Evolutionary conservation across 2,888 invertebrate species (phyloP), one percentile per base, ranked within the genome.

Genomic region (Drosophila incognita): DNA sequence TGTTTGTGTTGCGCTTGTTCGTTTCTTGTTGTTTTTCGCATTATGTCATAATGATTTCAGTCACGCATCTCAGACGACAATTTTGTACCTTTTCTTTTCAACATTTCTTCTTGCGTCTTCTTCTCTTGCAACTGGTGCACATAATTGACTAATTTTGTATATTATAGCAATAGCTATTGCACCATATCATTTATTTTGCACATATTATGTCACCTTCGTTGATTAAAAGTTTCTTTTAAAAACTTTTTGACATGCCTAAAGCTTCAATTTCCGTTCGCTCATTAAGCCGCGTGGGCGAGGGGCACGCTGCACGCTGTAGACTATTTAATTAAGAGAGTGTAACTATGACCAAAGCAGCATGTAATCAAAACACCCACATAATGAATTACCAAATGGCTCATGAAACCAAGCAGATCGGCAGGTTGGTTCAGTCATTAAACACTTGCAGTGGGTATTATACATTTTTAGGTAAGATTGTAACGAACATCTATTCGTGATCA

Each of bases 251-350:
- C 62, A 56, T 31, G 69, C 56, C 62, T 64, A 74, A 76, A 76
- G 84, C 75, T 76, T 83, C 57, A 69, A 81, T 83, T 86, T 84
- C 79, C 83, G 79, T 68, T 86, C 74, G 74, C 79, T 87, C 79
- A 83, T 83, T 83, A 81, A 56, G 63, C 62, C 69, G 51, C 31
- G n/a, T 29, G 57, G 51, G 24, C 31, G 21, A 29, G 11, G 58
- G 5, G 6, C 18, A 40, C 1, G 46, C 29, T 15, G 31, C 8
- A 18, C n/a, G 33, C 15, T n/a, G 24, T 24, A 33, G 42, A 13
- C 29, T 21, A 42, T 54, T 63, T 79, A 81, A 76, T 81, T 64
- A 79, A 67, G 61, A 69, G 35, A 33, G 48, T 52, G 60, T 56
- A 52, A 75, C 63, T 70, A 2, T 56, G 63, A 58, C 40, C 42